These are phyloP conservation scores for Ceratothoa steindachneri DNA, from an alignment of 2,888 invertebrate genomes.

Conservation along the genomic window DNA sequence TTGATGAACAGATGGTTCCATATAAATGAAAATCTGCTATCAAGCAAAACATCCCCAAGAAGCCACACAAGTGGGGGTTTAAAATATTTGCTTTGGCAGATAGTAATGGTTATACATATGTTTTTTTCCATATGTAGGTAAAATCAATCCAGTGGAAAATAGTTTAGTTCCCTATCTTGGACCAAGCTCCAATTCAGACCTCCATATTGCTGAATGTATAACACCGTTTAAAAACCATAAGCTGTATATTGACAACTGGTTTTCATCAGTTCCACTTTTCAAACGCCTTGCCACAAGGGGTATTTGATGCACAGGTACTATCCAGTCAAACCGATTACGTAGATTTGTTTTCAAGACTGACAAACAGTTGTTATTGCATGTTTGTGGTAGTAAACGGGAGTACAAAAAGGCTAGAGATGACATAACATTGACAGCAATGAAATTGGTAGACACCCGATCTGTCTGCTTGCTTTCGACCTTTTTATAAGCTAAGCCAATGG, in stretches of 20 bases:
- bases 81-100: slow-evolving; percentile 19
- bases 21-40: slow-evolving; percentile 20
- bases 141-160: slow-evolving; percentile 11
- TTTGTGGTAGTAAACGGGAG: slow-evolving; percentile 21
- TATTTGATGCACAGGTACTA: slow-evolving; percentile 15
- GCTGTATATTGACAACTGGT: slow-evolving; percentile 16
- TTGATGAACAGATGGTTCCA: slow-evolving; percentile 21
- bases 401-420: not conserved
- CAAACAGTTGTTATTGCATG: slow-evolving; percentile 16
- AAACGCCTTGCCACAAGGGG: slow-evolving; percentile 17
- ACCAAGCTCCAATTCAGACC: slow-evolving; percentile 14
- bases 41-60: slow-evolving; percentile 23
- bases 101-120: slow-evolving; percentile 6
- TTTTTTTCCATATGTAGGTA: slow-evolving; percentile 14
- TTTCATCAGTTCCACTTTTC: slow-evolving; percentile 13
- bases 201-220: slow-evolving; percentile 17
- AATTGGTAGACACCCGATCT: not conserved
- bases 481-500: slow-evolving; percentile 11
- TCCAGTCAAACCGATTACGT: slow-evolving; percentile 11
- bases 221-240: slow-evolving; percentile 21
- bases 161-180: slow-evolving; percentile 13
- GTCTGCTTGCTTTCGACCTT: slow-evolving; percentile 15
- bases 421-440: slow-evolving; percentile 14
- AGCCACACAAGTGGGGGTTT: slow-evolving; percentile 17
- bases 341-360: slow-evolving; percentile 20